phyloP scores from a whole-genome alignment of 1,140 invertebrate genomes.

The Drosophila oshimai region DNA sequence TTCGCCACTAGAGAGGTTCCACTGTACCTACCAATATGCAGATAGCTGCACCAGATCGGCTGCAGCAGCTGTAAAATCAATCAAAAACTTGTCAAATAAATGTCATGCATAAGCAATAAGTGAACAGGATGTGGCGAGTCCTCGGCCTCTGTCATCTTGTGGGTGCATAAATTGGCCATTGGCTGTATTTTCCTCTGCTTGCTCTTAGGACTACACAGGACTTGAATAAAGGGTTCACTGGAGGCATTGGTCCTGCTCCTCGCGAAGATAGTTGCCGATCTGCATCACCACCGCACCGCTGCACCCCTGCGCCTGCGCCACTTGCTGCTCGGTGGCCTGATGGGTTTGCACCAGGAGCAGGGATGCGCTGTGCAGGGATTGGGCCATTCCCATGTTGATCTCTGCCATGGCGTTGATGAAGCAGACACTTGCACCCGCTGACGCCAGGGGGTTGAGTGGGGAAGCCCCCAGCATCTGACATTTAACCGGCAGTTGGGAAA shows the following conservation, averaged over 20 bases:
- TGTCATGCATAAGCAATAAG: constrained; percentile 73
- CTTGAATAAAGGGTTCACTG: constrained; percentile 13
- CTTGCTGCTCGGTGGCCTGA: constrained; percentile 37
- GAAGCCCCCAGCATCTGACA: constrained; percentile 25
- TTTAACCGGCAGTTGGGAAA: constrained; percentile 33
- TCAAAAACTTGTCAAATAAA: constrained; percentile 81
- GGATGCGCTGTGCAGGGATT: constrained; percentile 54
- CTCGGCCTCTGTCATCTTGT: constrained; percentile 28
- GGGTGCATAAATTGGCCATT: constrained; percentile 69
- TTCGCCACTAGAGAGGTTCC: background rate
- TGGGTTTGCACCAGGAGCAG: constrained; percentile 49
- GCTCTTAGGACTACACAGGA: background rate
- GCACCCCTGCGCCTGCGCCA: constrained; percentile 33
- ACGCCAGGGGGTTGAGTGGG: constrained; percentile 9
- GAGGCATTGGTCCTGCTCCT: constrained; percentile 52
- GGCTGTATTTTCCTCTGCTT: constrained; percentile 34
- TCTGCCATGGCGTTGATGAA: constrained; percentile 49
- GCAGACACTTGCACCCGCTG: constrained; percentile 35
- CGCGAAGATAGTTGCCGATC: constrained; percentile 34
- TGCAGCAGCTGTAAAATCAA: constrained; percentile 77
- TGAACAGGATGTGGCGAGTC: constrained; percentile 49
- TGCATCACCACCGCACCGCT: constrained; percentile 33
- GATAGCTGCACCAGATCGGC: constrained; percentile 8
- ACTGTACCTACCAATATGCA: constrained; percentile 3
- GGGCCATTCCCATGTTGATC: constrained; percentile 51